Conservation (phyloP, 1,140 invertebrate species). For the Procambarus clarkii region DNA sequence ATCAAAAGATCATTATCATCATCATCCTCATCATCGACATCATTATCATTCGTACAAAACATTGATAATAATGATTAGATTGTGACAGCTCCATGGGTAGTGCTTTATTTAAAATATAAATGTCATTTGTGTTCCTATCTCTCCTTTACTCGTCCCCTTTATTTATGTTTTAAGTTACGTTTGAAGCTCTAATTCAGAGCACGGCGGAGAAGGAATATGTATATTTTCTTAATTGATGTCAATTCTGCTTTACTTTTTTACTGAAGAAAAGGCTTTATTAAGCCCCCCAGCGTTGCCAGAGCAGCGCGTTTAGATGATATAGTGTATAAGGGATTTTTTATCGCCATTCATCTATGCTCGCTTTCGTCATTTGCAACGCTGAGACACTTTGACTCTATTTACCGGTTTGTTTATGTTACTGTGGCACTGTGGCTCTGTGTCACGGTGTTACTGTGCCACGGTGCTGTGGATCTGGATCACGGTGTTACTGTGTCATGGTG, state of each 20-base stretch:
- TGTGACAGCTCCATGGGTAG: not conserved
- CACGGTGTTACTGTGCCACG: too few species aligned
- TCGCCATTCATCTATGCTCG: too few species aligned
- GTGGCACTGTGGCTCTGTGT: too few species aligned
- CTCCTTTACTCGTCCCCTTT: not conserved
- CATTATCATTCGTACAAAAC: too few species aligned
- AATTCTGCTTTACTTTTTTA: too few species aligned
- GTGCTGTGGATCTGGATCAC: too few species aligned
- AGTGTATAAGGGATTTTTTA: too few species aligned
- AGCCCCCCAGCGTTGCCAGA: not conserved
- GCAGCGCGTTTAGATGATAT: not conserved
- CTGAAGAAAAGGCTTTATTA: not conserved
- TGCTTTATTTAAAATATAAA: not conserved
- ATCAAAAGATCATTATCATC: slow-evolving; percentile 25
- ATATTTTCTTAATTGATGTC: not conserved
- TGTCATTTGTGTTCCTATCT: not conserved
- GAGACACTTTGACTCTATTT: too few species aligned
- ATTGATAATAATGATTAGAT: slow-evolving; percentile 5
- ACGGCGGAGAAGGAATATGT: not conserved
- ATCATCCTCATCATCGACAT: too few species aligned
- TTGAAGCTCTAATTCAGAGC: not conserved
- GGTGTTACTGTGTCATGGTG: too few species aligned
- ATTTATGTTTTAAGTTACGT: not conserved
- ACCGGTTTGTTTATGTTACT: too few species aligned
- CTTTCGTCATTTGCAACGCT: too few species aligned